Evolutionary conservation across 2,113 vertebrate genomes (phyloP).

Genomic region (Ammodytes marinus): DNA sequence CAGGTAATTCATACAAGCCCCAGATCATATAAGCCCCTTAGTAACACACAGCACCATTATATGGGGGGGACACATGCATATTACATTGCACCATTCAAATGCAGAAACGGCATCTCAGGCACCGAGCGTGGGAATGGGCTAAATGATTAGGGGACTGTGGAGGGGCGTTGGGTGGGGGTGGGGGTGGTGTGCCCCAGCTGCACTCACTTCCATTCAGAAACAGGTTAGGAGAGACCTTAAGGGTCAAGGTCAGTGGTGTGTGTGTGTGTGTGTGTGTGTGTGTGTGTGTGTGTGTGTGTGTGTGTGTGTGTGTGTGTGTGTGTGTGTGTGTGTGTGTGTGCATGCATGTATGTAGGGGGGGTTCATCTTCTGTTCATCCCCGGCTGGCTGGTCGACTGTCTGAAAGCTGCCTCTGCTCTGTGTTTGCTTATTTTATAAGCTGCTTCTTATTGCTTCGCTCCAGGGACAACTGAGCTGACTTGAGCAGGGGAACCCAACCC

Average conservation of each 20-base stretch:
- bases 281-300: background rate
- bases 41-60: slow-evolving; percentile 28
- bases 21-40: slow-evolving; percentile 20
- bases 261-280: slow-evolving; percentile 12
- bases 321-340: slow-evolving; percentile 12
- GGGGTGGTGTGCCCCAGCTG: slow-evolving; percentile 85
- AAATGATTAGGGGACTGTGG: slow-evolving; percentile 56
- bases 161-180: slow-evolving; percentile 62
- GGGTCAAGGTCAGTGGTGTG: slow-evolving; percentile 88
- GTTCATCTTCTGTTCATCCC: slow-evolving; percentile 62
- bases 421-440: slow-evolving; percentile 83
- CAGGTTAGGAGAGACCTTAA: slow-evolving; percentile 81
- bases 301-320: slow-evolving; percentile 10
- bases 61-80: slow-evolving; percentile 71
- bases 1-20: slow-evolving; percentile 17
- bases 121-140: slow-evolving; percentile 79
- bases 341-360: slow-evolving; percentile 58
- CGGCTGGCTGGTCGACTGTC: slow-evolving; percentile 65
- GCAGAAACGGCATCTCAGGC: slow-evolving; percentile 58
- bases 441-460: slow-evolving; percentile 77
- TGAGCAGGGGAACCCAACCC: slow-evolving; percentile 52
- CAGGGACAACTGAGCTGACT: slow-evolving; percentile 65
- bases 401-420: slow-evolving; percentile 62
- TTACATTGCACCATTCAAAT: slow-evolving; percentile 67
- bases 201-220: slow-evolving; percentile 82